Base-by-base conservation (phyloP, 2,113 vertebrate genomes). In the Albula glossodonta region DNA sequence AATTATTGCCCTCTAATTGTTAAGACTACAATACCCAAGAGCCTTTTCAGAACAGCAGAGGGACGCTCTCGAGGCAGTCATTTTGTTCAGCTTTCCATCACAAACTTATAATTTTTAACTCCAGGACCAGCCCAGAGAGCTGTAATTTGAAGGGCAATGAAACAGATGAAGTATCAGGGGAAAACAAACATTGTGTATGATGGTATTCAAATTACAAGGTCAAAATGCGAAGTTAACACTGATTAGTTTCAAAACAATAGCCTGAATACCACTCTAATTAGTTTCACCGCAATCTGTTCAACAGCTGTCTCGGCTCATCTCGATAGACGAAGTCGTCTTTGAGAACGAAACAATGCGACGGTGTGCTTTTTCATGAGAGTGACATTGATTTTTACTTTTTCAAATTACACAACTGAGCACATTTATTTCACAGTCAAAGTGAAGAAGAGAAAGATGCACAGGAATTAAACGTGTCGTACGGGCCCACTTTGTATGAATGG, bases 131-230 rank as follows among this genome's bases (percentile, higher is more conserved):
- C n/a, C 22, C 70, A 31, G 60, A 31, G 70, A 31, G n/a, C 70
- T 74, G 4, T 31, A n/a, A 74, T 74, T 5, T 74, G 70, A 22
- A 74, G n/a, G 9, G 22, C n/a, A 31, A 22, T 74, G 70, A 74
- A 25, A 31, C 2, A 74, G 70, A 74, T 74, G 8, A 8, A 74
- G 10, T 74, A 74, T 31, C n/a, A 74, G n/a, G 70, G 60, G 70
- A 22, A 31, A 31, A 74, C 6, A 74, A n/a, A 66, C n/a, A 74
- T 74, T 74, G 22, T 74, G n/a, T 74, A 25, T 74, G 22, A 74
- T 74, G 10, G 31, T n/a, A 74, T 74, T 74, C n/a, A 74, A 74
- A 74, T 74, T 74, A 31, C 60, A 66, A 66, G 70, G 70, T 74
- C 70, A 31, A 22, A 74, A 74, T 74, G n/a, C 31, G 70, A 74